phyloP scores from a whole-genome alignment of 2,888 invertebrate species.

The Drepanosiphum platanoidis region DNA sequence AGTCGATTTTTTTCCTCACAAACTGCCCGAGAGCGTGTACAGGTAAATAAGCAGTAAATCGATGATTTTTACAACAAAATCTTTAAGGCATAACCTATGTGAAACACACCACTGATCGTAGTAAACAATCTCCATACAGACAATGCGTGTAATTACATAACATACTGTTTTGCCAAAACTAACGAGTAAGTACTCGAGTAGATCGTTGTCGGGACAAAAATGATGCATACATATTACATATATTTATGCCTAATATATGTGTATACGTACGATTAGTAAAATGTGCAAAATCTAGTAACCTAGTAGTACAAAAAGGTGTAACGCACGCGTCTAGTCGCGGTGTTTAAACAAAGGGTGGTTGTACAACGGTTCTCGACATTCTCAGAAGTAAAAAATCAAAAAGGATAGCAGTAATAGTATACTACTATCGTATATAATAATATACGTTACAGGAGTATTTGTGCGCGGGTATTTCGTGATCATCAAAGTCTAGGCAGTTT shows the following conservation, averaged over 20 bases:
- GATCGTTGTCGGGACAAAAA: neutral
- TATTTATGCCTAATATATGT: neutral
- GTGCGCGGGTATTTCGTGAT: neutral
- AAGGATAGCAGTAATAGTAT: too few species aligned
- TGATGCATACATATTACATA: neutral
- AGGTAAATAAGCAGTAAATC: too few species aligned
- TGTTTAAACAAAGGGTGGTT: conserved; percentile 15
- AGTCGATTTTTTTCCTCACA: too few species aligned
- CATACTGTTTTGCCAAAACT: neutral
- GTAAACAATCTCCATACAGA: neutral
- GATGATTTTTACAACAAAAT: too few species aligned
- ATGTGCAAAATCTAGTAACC: too few species aligned
- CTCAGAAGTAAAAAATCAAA: neutral
- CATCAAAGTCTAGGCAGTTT: neutral
- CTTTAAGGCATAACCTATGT: too few species aligned
- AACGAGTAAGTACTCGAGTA: neutral
- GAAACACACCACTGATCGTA: too few species aligned
- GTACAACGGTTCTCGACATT: neutral
- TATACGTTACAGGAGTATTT: too few species aligned
- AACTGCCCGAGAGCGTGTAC: too few species aligned
- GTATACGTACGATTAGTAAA: too few species aligned
- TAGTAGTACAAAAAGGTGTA: too few species aligned
- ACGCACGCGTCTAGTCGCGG: neutral
- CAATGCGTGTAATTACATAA: neutral
- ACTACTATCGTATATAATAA: too few species aligned